Base-by-base conservation (phyloP, 2,888 invertebrate genomes). In the Caenorhabditis imperialis region DNA sequence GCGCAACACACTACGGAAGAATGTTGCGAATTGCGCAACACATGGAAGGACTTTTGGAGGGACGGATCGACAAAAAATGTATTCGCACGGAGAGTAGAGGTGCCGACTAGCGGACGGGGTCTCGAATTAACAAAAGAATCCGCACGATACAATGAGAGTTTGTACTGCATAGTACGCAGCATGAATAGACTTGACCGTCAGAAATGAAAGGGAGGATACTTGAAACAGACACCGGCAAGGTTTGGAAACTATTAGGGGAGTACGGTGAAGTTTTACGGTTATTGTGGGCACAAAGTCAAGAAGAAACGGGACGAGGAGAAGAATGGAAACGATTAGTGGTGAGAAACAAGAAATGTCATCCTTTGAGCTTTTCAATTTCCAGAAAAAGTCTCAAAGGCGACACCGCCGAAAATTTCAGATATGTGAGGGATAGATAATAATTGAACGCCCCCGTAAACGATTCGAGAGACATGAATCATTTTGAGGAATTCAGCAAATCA, bases 81-180 rank as follows among this genome's bases (percentile, higher is more conserved):
- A n/a, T 40, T 51, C 51, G 18, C 42, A 33, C 14, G 50, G 22
- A 48, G 42, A 37, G 48, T 30, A 25, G 27, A 16, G 18, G 30
- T 48, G 27, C 45, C 42, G 44, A 40, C 42, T 53, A 23, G 53
- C n/a, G n/a, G n/a, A n/a, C n/a, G 44, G 42, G 42, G 51, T 61
- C 61, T 61, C 61, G 40, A 48, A 63, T 47, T 63, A 55, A 65
- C 65, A 65, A 65, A 47, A 44, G 65, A 57, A 50, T 35, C 48
- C 38, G 48, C 38, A 65, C 54, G 55, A 61, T 54, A 53, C 35
- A 33, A 30, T 7, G 30, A 30, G 10, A 30, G 10, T 30, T 30
- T 6, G 30, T 30, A 30, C 10, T 30, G 30, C 10, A 48, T 57
- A 51, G 44, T 61, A 61, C 44, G 23, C 44, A 27, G 44, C 37